Percentiles rank a stretch among this genome's conserved stretches.
Evolutionary conservation across 2,797 vertebrate species (phyloP).

Genomic region (Chiroxiphia lanceolata): DNA sequence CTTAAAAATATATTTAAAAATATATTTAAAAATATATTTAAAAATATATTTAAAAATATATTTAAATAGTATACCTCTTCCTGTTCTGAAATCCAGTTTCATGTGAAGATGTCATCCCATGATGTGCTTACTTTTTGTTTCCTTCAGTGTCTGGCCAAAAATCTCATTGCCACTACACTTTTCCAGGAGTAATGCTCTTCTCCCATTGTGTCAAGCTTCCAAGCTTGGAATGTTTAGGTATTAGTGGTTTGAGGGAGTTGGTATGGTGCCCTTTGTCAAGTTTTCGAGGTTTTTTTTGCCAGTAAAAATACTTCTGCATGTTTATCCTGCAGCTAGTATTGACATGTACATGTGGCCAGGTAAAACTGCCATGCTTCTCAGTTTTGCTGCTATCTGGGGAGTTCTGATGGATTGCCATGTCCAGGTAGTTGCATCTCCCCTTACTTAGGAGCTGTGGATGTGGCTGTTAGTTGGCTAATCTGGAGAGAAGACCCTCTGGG

Average conservation of each 20-base stretch:
- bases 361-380: not conserved
- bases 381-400: not conserved
- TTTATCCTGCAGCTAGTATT: not conserved
- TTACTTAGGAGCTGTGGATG: not conserved
- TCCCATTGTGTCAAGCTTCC: not conserved
- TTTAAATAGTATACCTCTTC: not conserved
- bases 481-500: not conserved
- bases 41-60: no score
- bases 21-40: no score
- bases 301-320: not conserved
- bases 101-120: not conserved
- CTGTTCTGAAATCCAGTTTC: not conserved
- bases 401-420: not conserved
- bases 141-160: not conserved
- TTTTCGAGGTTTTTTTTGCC: not conserved
- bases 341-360: rapidly evolving
- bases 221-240: not conserved
- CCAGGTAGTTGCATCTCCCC: not conserved
- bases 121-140: not conserved
- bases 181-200: not conserved
- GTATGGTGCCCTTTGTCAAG: not conserved
- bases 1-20: no score
- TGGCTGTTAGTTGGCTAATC: not conserved
- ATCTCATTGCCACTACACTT: not conserved
- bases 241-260: not conserved